Evolutionary conservation across 2,888 invertebrate genomes (phyloP).

Genomic region (Mythimna lalbum): DNA sequence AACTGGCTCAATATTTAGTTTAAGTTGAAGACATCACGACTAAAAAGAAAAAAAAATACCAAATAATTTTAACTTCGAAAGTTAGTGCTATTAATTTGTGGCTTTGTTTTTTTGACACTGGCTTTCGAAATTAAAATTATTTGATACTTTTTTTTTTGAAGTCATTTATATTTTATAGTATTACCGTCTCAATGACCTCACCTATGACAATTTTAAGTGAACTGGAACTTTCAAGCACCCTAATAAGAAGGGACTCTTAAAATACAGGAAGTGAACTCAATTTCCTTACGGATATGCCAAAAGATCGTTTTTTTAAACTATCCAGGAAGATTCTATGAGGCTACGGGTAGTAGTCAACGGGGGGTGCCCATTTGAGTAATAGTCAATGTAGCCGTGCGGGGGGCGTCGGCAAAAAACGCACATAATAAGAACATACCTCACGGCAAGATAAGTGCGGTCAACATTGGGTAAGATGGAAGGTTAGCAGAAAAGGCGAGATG

Average conservation of each 20-base stretch:
- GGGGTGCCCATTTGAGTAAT: conserved; percentile 58
- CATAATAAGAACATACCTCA: conserved; percentile 71
- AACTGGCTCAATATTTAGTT: too few relatives aligned
- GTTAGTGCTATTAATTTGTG: too few relatives aligned
- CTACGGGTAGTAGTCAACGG: conserved; percentile 38
- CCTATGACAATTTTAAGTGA: too few relatives aligned
- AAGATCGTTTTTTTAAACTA: conserved; percentile 29
- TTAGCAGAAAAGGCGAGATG: conserved; percentile 58
- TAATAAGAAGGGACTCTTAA: neutral
- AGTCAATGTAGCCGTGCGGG: conserved; percentile 47
- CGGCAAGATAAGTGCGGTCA: conserved; percentile 76
- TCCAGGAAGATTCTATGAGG: conserved; percentile 20
- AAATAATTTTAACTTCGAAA: too few relatives aligned
- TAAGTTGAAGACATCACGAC: too few relatives aligned
- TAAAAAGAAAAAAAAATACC: too few relatives aligned
- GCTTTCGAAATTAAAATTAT: too few relatives aligned
- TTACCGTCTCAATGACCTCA: neutral
- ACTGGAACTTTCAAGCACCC: neutral
- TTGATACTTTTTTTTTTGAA: too few relatives aligned
- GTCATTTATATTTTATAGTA: neutral
- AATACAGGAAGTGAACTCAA: conserved; percentile 22
- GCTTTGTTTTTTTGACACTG: too few relatives aligned
- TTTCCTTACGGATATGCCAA: conserved; percentile 25
- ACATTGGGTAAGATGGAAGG: conserved; percentile 64
- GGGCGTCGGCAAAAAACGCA: conserved; percentile 59